These are phyloP conservation scores for Emydura subglobosa DNA, from an alignment of 2,113 vertebrate species.

Conservation along the genomic window DNA sequence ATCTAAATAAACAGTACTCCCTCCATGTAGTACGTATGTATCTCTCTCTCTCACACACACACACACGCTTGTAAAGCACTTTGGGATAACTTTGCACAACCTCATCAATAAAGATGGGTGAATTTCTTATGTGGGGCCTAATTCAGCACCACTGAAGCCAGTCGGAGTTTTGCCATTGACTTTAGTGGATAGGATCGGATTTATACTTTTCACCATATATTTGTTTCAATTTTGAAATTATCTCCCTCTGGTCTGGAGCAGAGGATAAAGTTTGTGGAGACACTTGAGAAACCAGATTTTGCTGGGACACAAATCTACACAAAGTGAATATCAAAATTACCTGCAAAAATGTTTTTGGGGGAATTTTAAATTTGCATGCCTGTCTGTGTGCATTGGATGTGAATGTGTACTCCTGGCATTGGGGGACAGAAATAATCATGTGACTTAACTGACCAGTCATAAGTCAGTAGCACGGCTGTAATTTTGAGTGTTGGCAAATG, in stretches of 20 bases:
- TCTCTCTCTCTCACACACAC: background rate
- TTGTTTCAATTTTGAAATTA: background rate
- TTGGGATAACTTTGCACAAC: background rate
- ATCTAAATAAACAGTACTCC: background rate
- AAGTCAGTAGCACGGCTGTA: background rate
- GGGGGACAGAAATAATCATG: background rate
- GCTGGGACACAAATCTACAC: background rate
- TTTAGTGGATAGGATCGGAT: background rate
- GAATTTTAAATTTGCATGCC: background rate
- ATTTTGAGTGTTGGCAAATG: background rate
- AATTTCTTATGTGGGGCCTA: background rate
- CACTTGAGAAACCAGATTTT: background rate
- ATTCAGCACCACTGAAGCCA: background rate
- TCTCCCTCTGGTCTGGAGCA: background rate
- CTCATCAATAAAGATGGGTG: background rate
- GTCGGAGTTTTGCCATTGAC: background rate
- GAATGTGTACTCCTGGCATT: background rate
- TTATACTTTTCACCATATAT: background rate
- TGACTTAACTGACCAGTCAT: background rate
- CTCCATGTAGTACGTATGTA: background rate
- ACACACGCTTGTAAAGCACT: accelerated
- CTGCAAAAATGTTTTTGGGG: background rate
- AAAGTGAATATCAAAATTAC: background rate
- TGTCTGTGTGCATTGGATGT: background rate
- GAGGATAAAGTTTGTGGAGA: background rate